Base-by-base conservation (phyloP, 1,140 invertebrate species). In the Thaumetopoea pityocampa region DNA sequence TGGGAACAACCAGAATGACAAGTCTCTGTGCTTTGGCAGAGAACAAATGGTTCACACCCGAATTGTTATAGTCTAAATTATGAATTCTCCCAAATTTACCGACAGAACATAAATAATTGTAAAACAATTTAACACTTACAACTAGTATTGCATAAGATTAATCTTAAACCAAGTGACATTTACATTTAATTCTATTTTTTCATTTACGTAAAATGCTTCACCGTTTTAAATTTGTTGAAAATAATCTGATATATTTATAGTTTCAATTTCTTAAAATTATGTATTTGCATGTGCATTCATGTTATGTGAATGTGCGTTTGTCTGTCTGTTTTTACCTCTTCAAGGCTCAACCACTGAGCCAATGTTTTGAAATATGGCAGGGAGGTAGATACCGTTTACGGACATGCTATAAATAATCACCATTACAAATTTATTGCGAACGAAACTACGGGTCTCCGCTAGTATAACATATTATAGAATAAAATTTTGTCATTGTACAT, bases 91-190 rank as follows among this genome's bases (percentile, higher is more conserved):
- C 54, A 49, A 48, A 61, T 50, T 60, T 67, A 41, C 41, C 61
- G 22, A 53, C 43, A 59, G 41, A 46, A 52, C 59, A 80, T 77
- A 77, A 80, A 79, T 78, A 77, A 72, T 69, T 71, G 61, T 69
- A 77, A 81, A 85, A 79, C 68, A 83, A 83, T 74, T 72, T 77
- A 85, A 85, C 79, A 84, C 79, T 85, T 85, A 85, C 44, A 69
- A 51, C 83, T 85, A 85, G 70, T 85, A 85, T 85, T 85, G 83
- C 81, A 82, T 84, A 84, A 74, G 71, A 70, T 67, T 63, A 60
- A 67, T 74, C 58, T 64, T 57, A 48, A 66, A 53, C 54, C 36
- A 30, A 14, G 27, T 62, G 68, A 54, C 67, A 56, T 64, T 63
- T 63, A 55, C 59, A 60, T 42, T 43, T 59, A 53, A 65, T 47